Percentiles rank a stretch among this genome's conserved stretches.
Conservation (phyloP, 2,113 vertebrate genomes). For the Rattus rattus region DNA sequence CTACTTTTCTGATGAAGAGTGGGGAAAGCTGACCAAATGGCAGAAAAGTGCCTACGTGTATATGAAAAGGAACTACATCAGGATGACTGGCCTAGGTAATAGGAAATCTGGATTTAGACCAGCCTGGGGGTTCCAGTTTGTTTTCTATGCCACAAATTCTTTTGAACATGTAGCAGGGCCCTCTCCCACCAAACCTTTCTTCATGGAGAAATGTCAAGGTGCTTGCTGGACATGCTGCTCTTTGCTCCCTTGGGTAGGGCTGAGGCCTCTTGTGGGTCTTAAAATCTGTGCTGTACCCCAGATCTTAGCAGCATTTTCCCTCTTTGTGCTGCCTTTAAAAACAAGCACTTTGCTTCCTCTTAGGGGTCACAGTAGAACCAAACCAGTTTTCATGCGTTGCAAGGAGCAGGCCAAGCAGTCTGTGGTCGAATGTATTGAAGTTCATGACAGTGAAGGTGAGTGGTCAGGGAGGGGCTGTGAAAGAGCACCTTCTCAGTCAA, state of each 20-base stretch:
- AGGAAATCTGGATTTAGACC: not conserved
- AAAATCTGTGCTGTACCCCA: not conserved
- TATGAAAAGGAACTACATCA: not conserved
- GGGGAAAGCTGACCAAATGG: not conserved
- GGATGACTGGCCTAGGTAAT: not conserved
- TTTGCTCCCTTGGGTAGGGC: not conserved
- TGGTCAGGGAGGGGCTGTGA: not conserved
- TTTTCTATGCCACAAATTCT: not conserved
- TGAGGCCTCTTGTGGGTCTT: not conserved
- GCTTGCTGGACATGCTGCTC: not conserved
- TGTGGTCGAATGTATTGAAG: not conserved
- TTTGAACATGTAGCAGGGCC: not conserved
- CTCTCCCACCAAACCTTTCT: not conserved
- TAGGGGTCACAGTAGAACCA: not conserved
- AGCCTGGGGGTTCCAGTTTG: not conserved
- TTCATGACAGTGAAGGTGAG: not conserved
- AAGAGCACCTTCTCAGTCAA: not conserved
- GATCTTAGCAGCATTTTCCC: not conserved
- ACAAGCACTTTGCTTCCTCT: not conserved
- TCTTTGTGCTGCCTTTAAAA: not conserved
- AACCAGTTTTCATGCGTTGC: not conserved
- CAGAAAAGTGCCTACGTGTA: not conserved
- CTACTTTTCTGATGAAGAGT: not conserved
- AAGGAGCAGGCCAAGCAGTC: not conserved
- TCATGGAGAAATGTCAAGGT: not conserved